phyloP scores from a whole-genome alignment of 1,140 invertebrate species.

The Leptonema lineaticorne region DNA sequence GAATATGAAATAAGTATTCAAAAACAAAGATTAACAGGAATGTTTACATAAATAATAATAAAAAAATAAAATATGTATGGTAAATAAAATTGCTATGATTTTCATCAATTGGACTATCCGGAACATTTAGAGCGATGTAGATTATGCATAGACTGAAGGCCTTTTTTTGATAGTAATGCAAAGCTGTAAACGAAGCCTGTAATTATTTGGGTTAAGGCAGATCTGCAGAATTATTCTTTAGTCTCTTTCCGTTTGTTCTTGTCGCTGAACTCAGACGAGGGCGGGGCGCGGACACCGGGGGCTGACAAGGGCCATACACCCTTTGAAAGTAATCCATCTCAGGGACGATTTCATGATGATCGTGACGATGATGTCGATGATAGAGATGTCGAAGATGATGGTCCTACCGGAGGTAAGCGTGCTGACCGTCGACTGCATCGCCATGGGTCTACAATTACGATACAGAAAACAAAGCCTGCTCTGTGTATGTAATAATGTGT shows the following conservation, averaged over 20 bases:
- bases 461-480: constrained; percentile 40
- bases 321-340: constrained; percentile 22
- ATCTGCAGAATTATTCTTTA: constrained; percentile 62
- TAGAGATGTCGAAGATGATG: constrained; percentile 46
- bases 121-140: too few relatives aligned
- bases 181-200: not conserved
- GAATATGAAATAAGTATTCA: too few relatives aligned
- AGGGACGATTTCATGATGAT: constrained; percentile 28
- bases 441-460: constrained; percentile 42
- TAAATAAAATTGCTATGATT: too few relatives aligned
- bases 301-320: constrained; percentile 49
- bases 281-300: constrained; percentile 55
- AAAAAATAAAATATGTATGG: too few relatives aligned
- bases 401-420: constrained; percentile 41
- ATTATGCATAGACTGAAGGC: too few relatives aligned
- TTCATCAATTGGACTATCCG: too few relatives aligned
- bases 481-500: constrained; percentile 40
- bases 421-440: constrained; percentile 44
- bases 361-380: constrained; percentile 43
- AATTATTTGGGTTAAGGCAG: constrained; percentile 31
- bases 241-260: constrained; percentile 80
- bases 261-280: constrained; percentile 74
- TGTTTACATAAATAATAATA: too few relatives aligned
- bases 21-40: too few relatives aligned
- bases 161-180: not conserved